Base-by-base conservation (phyloP, 2,113 vertebrate species). In the Plecturocebus donacophilus region DNA sequence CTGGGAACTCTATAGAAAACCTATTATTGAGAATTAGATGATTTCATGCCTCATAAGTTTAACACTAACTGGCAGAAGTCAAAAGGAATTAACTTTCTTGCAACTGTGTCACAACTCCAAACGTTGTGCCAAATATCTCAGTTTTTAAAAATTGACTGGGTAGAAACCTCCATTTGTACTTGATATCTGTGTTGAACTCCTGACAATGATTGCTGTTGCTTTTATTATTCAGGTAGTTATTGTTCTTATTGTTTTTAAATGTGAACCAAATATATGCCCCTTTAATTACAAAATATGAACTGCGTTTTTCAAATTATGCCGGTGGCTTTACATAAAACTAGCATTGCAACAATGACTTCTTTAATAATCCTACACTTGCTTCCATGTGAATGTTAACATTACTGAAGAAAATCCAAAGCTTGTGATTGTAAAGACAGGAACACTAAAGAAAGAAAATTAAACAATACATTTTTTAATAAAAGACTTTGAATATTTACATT, bases 21-120 rank as follows among this genome's bases (percentile, higher is more conserved):
- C 90, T 87, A 54, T 92, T 93, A 96, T 89, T 8, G 61, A 92
- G 71, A 98, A 98, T 92, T 96, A 94, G 97, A 97, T 97, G 97
- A 97, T 96, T 97, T 38, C 83, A 98, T 98, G 98, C 97, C 93
- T 98, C 96, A 94, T 98, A 97, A 97, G 79, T 90, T 96, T 98
- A 98, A 98, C 90, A 91, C 87, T 95, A 97, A 97, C 97, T 90
- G 94, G 97, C 91, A 98, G 95, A 95, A 97, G 96, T 98, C 97
- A 97, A 97, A 98, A 98, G 95, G 88, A 97, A 98, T 96, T 86
- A 97, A 95, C 95, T 95, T 97, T 91, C 91, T 86, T 81, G 70
- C 87, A 93, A 97, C 87, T 94, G 66, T 97, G 96, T 97, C 82
- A 96, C 85, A 97, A 94, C 95, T 94, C 71, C 56, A 97, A 95